A percentile compares a stretch with the other conserved stretches of the same genome.
These are phyloP conservation scores for Cossypha dichroa DNA, from an alignment of 2,797 vertebrate genomes.

Conservation along the genomic window DNA sequence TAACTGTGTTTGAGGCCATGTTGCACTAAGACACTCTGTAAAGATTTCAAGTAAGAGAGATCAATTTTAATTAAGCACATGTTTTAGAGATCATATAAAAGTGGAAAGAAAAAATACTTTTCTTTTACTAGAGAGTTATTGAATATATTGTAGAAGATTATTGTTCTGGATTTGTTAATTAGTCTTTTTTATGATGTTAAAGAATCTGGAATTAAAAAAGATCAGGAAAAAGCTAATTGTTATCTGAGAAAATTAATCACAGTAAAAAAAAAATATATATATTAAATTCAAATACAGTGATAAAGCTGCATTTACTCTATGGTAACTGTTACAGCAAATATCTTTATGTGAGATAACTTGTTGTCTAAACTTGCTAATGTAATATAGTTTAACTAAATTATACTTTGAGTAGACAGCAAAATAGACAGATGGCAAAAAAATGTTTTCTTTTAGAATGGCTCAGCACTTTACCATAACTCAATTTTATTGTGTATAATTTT, in stretches of 20 bases:
- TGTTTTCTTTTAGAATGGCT: background rate
- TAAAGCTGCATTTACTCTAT: background rate
- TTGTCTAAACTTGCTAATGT: background rate
- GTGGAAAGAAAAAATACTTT: conserved; percentile 30
- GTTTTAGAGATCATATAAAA: conserved; percentile 65
- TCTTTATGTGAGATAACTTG: conserved; percentile 16
- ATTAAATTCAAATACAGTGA: background rate
- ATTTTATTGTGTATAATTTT: background rate
- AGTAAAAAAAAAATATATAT: background rate
- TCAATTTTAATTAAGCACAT: conserved; percentile 73
- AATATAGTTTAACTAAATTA: background rate
- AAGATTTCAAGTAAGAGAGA: conserved; percentile 69
- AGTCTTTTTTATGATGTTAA: conserved; percentile 58
- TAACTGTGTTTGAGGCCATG: conserved; percentile 20
- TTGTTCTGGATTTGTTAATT: conserved; percentile 54
- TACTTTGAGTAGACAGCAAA: background rate
- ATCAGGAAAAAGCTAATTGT: conserved; percentile 50
- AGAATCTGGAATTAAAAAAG: conserved; percentile 59
- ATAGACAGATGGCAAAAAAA: background rate
- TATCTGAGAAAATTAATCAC: conserved; percentile 39
- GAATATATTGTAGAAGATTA: conserved; percentile 58
- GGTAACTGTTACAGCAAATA: conserved; percentile 18
- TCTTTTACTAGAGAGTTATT: conserved; percentile 51
- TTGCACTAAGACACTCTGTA: conserved; percentile 55
- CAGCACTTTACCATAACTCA: background rate